Conservation (phyloP, 2,113 vertebrate species). For the Urocynchramus pylzowi region DNA sequence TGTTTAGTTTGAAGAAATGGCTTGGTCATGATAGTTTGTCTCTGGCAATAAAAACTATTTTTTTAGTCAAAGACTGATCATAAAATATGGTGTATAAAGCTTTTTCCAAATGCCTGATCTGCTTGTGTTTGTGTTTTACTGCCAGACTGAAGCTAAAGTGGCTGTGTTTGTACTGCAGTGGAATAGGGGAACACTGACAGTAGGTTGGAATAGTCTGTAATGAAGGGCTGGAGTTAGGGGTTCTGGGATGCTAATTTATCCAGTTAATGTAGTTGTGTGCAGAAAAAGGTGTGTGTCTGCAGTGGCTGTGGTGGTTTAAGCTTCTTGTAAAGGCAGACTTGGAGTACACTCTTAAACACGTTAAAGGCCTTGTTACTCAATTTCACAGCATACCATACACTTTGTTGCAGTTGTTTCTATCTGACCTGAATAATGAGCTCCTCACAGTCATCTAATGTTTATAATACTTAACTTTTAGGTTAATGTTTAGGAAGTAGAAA, state of each 20-base stretch:
- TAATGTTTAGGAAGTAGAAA: neutral
- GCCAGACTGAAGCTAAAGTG: neutral
- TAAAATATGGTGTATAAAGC: neutral
- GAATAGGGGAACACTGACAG: too few species aligned
- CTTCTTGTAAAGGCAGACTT: neutral
- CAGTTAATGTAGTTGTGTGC: rapidly evolving
- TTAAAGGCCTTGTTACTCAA: neutral
- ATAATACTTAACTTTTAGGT: neutral
- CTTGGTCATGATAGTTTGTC: neutral
- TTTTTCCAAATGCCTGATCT: neutral
- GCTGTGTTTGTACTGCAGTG: neutral
- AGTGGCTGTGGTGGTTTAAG: neutral
- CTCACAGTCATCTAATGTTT: neutral
- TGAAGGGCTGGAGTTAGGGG: neutral
- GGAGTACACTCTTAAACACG: neutral
- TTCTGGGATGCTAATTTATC: neutral
- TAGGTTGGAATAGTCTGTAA: neutral
- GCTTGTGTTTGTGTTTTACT: neutral
- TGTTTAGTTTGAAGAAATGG: neutral
- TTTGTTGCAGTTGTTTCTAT: neutral
- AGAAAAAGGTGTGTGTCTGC: neutral
- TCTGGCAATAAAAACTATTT: neutral
- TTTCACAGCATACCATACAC: neutral
- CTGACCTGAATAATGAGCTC: neutral
- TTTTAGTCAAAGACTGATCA: neutral